Conservation (phyloP, 2,113 vertebrate species). For the Tetrax tetrax region DNA sequence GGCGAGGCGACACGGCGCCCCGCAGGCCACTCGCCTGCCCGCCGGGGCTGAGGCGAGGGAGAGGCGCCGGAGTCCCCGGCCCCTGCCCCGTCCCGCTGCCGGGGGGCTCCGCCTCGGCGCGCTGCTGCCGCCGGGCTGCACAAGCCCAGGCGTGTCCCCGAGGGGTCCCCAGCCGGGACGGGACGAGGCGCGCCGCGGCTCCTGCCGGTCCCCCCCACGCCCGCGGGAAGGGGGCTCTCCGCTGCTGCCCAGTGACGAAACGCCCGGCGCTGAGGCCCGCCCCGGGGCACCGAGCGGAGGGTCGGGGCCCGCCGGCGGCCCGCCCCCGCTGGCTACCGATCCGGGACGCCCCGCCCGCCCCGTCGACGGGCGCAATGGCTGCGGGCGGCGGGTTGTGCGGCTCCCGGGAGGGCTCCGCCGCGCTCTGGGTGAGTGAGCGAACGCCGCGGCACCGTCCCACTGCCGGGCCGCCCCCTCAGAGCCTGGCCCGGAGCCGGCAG, state of each 20-base stretch:
- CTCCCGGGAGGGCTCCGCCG: background rate
- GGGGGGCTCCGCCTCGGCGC: background rate
- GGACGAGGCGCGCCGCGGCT: background rate
- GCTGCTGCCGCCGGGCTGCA: background rate
- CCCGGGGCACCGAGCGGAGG: no score
- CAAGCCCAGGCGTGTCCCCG: background rate
- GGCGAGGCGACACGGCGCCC: no score
- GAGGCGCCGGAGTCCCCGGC: no score
- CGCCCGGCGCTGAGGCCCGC: background rate
- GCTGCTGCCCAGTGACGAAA: background rate
- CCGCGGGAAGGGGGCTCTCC: background rate
- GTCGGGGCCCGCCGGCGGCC: background rate
- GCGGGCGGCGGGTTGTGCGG: background rate
- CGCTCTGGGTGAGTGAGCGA: slow-evolving; percentile 2
- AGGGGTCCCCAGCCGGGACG: background rate
- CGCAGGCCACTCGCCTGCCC: no score
- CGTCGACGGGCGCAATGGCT: background rate
- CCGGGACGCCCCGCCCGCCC: no score
- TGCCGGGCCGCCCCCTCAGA: background rate
- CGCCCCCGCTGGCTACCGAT: no score
- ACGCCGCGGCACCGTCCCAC: background rate
- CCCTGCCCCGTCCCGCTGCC: background rate
- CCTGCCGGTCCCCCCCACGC: background rate
- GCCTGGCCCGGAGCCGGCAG: background rate
- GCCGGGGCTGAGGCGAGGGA: no score